Percentiles rank a stretch among this genome's conserved stretches.
Evolutionary conservation across 2,113 vertebrate genomes (phyloP).

Genomic region (Hippocampus comes): DNA sequence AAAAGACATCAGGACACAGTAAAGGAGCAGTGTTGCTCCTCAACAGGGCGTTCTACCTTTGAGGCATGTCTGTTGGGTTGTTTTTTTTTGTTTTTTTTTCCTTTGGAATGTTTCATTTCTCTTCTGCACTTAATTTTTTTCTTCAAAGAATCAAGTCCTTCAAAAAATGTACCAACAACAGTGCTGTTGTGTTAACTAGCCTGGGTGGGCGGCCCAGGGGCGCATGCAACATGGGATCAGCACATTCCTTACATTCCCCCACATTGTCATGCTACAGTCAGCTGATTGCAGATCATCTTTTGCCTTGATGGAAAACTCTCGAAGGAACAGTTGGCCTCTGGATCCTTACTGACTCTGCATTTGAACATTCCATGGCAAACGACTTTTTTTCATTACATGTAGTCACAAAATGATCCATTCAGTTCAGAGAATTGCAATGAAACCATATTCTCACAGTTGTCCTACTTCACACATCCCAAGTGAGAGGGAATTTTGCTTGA

Average conservation of each 20-base stretch:
- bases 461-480: not conserved
- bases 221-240: slow-evolving; percentile 57
- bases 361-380: slow-evolving; percentile 4
- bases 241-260: slow-evolving; percentile 70
- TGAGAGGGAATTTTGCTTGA: not conserved
- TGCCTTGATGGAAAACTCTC: slow-evolving; percentile 45
- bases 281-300: slow-evolving; percentile 60
- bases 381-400: not conserved
- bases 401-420: not conserved
- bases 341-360: slow-evolving; percentile 4
- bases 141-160: slow-evolving; percentile 13
- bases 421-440: not conserved
- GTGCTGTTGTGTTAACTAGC: slow-evolving; percentile 49
- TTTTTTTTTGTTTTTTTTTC: not conserved
- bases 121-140: not conserved
- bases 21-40: not conserved
- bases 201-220: slow-evolving; percentile 38
- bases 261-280: slow-evolving; percentile 70
- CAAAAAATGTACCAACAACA: slow-evolving; percentile 52
- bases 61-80: not conserved
- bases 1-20: not conserved
- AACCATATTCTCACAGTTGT: not conserved
- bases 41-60: not conserved
- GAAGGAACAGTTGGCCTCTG: slow-evolving; percentile 10
- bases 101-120: not conserved